A percentile compares a stretch with the other conserved stretches of the same genome.
These are phyloP conservation scores for Ophion slaviceki DNA, from an alignment of 2,888 invertebrate species.

Conservation along the genomic window DNA sequence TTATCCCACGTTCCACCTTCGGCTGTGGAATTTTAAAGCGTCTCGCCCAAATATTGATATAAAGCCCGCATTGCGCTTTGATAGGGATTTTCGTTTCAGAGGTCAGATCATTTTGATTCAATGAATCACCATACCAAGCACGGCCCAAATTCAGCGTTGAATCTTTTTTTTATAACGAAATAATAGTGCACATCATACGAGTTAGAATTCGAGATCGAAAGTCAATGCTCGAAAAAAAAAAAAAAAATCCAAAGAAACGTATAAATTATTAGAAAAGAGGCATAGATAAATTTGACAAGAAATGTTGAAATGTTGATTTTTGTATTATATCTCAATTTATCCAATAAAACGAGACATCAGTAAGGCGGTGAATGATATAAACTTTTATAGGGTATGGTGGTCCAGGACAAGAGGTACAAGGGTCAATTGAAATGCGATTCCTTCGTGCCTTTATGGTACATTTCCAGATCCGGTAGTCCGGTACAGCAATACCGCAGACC, in stretches of 20 bases:
- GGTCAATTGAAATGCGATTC: conserved; percentile 66
- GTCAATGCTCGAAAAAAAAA: not conserved
- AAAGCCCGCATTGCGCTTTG: conserved; percentile 15
- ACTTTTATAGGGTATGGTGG: conserved; percentile 37
- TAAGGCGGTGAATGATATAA: conserved; percentile 24
- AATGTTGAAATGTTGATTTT: not conserved
- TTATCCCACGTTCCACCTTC: conserved; percentile 52
- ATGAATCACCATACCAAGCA: not conserved
- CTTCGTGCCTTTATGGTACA: conserved; percentile 67
- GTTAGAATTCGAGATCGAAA: not conserved
- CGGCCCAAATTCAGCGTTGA: not conserved
- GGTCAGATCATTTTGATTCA: not conserved
- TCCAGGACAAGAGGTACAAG: conserved; percentile 54
- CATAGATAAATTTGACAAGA: not conserved
- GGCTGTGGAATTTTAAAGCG: conserved; percentile 38
- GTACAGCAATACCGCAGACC: conserved; percentile 65
- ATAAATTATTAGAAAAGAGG: not conserved
- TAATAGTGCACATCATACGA: not conserved
- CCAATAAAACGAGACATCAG: conserved; percentile 22
- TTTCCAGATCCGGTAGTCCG: conserved; percentile 65
- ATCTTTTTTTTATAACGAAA: not conserved
- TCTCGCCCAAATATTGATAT: conserved; percentile 51
- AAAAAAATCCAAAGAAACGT: not conserved
- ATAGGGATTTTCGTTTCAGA: conserved; percentile 2
- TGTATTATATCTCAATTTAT: conserved; percentile 14